Evolutionary conservation across 2,888 invertebrate genomes (phyloP).

Genomic region (Cantharis nigra): DNA sequence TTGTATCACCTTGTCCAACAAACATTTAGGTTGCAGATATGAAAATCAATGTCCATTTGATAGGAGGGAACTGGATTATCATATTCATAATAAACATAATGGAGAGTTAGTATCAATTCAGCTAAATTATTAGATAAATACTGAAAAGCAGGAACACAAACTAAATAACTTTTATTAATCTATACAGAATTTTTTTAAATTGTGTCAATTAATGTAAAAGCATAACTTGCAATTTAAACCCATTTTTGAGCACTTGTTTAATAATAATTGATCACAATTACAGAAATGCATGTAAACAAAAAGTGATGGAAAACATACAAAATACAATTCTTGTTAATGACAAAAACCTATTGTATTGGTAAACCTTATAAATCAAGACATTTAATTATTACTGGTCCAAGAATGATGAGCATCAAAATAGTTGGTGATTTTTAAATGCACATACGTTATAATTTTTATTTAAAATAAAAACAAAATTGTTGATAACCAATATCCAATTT

Average conservation of each 20-base stretch:
- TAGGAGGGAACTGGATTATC: too few species aligned
- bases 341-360: neutral
- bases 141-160: neutral
- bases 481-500: neutral
- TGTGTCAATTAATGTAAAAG: neutral
- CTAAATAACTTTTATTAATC: neutral
- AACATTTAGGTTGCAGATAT: too few species aligned
- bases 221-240: neutral
- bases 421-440: neutral
- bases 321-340: neutral
- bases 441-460: neutral
- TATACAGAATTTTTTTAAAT: neutral
- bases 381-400: neutral
- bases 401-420: neutral
- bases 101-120: too few species aligned
- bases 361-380: neutral
- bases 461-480: neutral
- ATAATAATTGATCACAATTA: neutral
- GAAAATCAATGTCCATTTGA: too few species aligned
- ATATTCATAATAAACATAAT: too few species aligned
- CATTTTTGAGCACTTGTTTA: neutral
- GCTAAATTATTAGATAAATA: neutral
- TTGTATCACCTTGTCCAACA: too few species aligned
- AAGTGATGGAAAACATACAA: neutral
- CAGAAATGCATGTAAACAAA: neutral